Evolutionary conservation across 2,888 invertebrate genomes (phyloP), one percentile per base, ranked within the genome.

Genomic region (Julus scanicus): DNA sequence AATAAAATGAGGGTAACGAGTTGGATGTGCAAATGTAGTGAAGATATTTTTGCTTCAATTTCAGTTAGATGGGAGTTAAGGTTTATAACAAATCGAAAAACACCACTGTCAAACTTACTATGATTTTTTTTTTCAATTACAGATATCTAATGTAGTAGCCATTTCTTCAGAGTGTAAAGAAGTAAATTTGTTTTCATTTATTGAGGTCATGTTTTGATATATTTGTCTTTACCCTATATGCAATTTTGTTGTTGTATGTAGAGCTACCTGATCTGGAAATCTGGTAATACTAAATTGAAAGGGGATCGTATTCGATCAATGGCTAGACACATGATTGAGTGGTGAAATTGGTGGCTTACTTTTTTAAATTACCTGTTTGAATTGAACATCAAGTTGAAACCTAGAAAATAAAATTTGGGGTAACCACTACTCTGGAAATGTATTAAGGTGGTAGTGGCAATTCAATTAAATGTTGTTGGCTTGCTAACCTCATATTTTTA

Each of bases 1-100:
- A 15, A 37, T 71, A 71, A 71, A 71, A 71, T 29, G 71, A 71
- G 71, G 71, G 71, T 71, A 71, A 71, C 71, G 71, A 71, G 71
- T 71, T 71, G 71, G 71, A 20, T 71, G 71, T 71, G 71, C 29
- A 71, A 71, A 71, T 71, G 20, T 29, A n/a, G n/a, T n/a, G n/a
- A 29, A 71, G 29, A 29, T 6, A 71, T 71, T 71, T 53, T n/a
- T 13, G 71, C 37, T 80, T 80, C 13, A 37, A 37, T 29, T 80
- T 80, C 80, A 80, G 80, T 11, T 9, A 13, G 80, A 80, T 37
- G 80, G 37, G 80, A 80, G 80, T 29, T 37, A 13, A 37, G 13
- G 80, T 9, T 80, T 37, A 15, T 80, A 39, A 37, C 80, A 80
- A 37, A 37, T 29, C 37, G 13, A 29, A 37, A 15, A 80, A 80